phyloP scores from a whole-genome alignment of 2,888 invertebrate genomes.

The Eledone cirrhosa region DNA sequence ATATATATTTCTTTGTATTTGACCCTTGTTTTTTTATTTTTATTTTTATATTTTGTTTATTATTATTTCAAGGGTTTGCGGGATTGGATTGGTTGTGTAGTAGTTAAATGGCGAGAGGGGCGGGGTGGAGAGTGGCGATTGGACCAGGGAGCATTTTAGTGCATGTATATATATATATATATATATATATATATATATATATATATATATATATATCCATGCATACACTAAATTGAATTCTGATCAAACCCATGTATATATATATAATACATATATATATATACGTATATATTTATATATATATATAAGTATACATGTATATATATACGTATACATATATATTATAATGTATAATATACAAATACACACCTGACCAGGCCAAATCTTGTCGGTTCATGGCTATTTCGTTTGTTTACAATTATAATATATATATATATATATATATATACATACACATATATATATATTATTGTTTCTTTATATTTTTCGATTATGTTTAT shows the following conservation, averaged over 20 bases:
- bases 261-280: not conserved
- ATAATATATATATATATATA: not conserved
- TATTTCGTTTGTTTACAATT: not conserved
- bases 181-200: slow-evolving; percentile 2
- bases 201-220: slow-evolving; percentile 11
- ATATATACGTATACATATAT: not conserved
- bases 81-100: no score
- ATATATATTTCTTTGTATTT: not conserved
- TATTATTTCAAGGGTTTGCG: not conserved
- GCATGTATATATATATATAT: not conserved
- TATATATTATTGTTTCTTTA: not conserved
- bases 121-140: no score
- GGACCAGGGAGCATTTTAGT: not conserved
- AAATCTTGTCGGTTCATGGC: not conserved
- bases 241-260: not conserved
- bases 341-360: not conserved
- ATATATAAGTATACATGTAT: not conserved
- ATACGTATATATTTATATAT: not conserved
- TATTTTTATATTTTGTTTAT: not conserved
- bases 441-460: no score
- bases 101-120: no score
- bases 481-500: not conserved
- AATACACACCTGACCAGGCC: not conserved
- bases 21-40: not conserved
- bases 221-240: not conserved